Base-by-base conservation (phyloP, 2,113 vertebrate genomes). In the Kryptolebias marmoratus region DNA sequence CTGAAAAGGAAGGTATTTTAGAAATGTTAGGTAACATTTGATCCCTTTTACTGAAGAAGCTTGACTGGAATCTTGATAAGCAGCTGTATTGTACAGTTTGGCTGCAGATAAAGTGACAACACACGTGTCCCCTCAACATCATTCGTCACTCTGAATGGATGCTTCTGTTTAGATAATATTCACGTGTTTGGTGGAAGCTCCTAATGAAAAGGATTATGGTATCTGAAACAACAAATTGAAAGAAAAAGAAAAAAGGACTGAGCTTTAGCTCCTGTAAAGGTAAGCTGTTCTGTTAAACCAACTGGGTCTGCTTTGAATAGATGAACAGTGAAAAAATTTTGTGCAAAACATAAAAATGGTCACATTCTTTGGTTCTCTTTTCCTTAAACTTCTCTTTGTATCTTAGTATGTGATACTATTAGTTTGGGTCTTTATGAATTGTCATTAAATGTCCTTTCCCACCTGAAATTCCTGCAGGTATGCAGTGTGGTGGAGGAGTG, bases 261-360 rank as follows among this genome's bases (percentile, higher is more conserved):
- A 83, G 77, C 85, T 83, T 89, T 87, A 86, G 80, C 78, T 87
- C 72, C 72, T 83, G 83, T 84, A 79, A 89, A 90, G 87, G 86
- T 90, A 90, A 91, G 85, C 64, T 62, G 54, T 79, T 85, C 50
- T 79, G 71, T 62, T 49, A 72, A 62, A 68, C 64, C n/a, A 68
- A 62, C 50, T 30, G 64, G 47, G 57, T 68, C 28, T 81, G 62
- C 84, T 87, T 79, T 71, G 54, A 81, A 77, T 68, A 58, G 64
- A 62, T 0, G 2, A 56, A 42, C 39, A 56, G 15, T 56, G 9
- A 22, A 13, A 14, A 3, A 30, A 3, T 15, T 15, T 32, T 58
- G 9, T 32, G 16, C 55, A 15, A 84, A 80, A 70, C 15, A 56
- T 55, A 81, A 82, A 74, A 82, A 74, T 70, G 64, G 14, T 42